phyloP scores from a whole-genome alignment of 2,888 invertebrate species.

The Lamellibrachia columna region DNA sequence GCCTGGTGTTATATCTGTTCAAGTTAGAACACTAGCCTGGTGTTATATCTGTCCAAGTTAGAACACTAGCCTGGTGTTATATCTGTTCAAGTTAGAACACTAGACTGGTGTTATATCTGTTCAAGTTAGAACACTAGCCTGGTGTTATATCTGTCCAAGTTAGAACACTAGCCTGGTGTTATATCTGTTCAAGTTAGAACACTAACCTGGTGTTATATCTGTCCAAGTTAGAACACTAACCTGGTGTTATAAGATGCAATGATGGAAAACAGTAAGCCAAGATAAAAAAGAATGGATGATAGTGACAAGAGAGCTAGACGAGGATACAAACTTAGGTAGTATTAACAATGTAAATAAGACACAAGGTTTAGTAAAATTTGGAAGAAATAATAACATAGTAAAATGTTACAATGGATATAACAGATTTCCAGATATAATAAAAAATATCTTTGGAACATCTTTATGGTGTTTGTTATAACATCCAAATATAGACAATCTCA shows the following conservation, averaged over 20 bases:
- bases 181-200: background rate
- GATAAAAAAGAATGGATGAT: background rate
- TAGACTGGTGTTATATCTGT: background rate
- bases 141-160: background rate
- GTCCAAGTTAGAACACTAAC: background rate
- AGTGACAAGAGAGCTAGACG: background rate
- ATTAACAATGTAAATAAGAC: background rate
- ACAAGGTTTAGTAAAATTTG: background rate
- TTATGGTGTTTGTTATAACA: background rate
- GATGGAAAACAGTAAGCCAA: background rate
- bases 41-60: background rate
- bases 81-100: background rate
- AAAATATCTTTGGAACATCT: background rate
- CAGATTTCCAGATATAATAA: background rate
- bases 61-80: background rate
- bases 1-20: background rate
- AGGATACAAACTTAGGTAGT: background rate
- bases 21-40: background rate
- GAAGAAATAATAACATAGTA: background rate
- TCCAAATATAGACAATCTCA: too few species aligned
- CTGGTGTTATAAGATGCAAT: background rate
- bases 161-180: background rate
- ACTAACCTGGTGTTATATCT: background rate
- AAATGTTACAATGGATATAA: background rate
- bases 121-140: background rate